phyloP scores from a whole-genome alignment of 1,140 invertebrate species.

The Leptinotarsa undecemlineata region DNA sequence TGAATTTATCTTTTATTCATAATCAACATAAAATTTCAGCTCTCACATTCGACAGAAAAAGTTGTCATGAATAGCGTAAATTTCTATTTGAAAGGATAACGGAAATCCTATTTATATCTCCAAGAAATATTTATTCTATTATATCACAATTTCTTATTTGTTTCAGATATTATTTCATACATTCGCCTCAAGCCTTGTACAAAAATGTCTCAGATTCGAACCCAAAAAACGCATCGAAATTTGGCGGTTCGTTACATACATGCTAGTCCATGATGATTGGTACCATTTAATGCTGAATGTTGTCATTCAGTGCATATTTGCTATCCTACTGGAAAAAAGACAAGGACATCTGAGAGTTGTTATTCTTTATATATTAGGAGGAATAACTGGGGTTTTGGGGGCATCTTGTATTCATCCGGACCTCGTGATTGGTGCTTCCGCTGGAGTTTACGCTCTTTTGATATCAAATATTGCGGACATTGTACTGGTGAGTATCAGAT shows the following conservation, averaged over 20 bases:
- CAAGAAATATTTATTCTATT: background rate
- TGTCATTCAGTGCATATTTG: slow-evolving; percentile 69
- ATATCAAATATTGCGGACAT: slow-evolving; percentile 90
- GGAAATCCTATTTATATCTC: background rate
- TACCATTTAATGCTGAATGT: slow-evolving; percentile 67
- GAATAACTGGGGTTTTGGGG: slow-evolving; percentile 71
- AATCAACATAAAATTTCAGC: background rate
- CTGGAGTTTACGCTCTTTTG: slow-evolving; percentile 91
- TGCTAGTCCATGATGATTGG: slow-evolving; percentile 77
- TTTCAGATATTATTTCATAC: slow-evolving; percentile 60
- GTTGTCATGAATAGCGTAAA: no score
- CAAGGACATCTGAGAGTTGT: slow-evolving; percentile 78
- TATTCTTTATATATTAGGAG: slow-evolving; percentile 71
- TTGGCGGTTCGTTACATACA: slow-evolving; percentile 82
- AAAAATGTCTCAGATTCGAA: slow-evolving; percentile 69
- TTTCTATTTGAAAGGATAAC: background rate
- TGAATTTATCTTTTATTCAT: background rate
- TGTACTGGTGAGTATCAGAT: slow-evolving; percentile 69
- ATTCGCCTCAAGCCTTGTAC: slow-evolving; percentile 56
- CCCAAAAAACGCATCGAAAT: slow-evolving; percentile 69
- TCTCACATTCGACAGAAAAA: background rate
- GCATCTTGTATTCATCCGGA: slow-evolving; percentile 79
- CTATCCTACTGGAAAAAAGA: slow-evolving; percentile 76
- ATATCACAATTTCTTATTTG: slow-evolving; percentile 14
- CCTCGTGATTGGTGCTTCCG: slow-evolving; percentile 87